Evolutionary conservation across 2,113 vertebrate genomes (phyloP), one percentile per base, ranked within the genome.

Genomic region (Xenopus borealis): DNA sequence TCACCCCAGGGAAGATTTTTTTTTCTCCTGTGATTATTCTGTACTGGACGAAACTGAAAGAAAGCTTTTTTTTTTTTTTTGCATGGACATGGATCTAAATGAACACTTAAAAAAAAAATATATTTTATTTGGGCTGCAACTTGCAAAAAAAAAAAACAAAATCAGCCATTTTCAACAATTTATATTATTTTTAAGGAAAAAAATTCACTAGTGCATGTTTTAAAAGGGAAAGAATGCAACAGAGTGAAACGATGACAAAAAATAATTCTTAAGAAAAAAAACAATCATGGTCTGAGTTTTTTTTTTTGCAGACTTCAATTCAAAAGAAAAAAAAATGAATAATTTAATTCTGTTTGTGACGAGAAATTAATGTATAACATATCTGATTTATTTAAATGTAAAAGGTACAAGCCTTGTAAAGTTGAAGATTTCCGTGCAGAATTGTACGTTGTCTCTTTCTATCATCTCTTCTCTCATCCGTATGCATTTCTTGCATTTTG

Each of bases 181-280:
- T 98, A 86, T 99, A 98, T 98, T 95, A 95, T 99, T 99, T 99
- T 96, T 98, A 94, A 98, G 95, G 87, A 90, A 95, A 16, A 88
- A 90, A 92, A 94, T 95, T 99, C 95, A 98, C 93, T 97, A 97
- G 94, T 98, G 97, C 97, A 99, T 98, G 97, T 94, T 98, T 98
- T 98, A 97, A 94, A 94, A 27, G 89, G 90, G 92, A 95, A 94
- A 95, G 95, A 98, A 98, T 98, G 97, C 95, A 92, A 93, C 89
- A 91, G 88, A 83, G 91, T 93, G 93, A 93, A 88, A 91, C 78
- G 89, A 91, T 81, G 33, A 40, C 33, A 40, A 40, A 90, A 84
- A 91, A 89, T 93, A 91, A 92, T 97, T 93, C 92, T 93, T 92
- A 92, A 92, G 52, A 27, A 27, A 27, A 27, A 27, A 91, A 88